Evolutionary conservation across 2,888 invertebrate genomes (phyloP).

Genomic region (Pollenia griseotomentosa): DNA sequence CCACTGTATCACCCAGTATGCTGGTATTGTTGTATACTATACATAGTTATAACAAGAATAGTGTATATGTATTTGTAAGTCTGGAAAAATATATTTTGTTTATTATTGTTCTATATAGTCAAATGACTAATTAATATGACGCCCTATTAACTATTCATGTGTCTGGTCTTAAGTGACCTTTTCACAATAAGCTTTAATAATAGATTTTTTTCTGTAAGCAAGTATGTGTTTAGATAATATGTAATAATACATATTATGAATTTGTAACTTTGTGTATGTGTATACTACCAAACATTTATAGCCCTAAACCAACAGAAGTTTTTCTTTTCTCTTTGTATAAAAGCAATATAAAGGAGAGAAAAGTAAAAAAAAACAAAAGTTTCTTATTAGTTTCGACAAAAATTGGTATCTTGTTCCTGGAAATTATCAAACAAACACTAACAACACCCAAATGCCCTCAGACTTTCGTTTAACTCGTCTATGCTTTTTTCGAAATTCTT

Average conservation of each 20-base stretch:
- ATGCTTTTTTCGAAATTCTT: conserved; percentile 14
- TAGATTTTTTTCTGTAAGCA: conserved; percentile 1
- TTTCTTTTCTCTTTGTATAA: background rate
- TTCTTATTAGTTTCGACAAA: conserved; percentile 38
- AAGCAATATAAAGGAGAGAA: background rate
- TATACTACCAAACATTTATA: background rate
- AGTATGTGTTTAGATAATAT: background rate
- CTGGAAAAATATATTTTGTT: conserved; percentile 8
- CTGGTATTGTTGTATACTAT: no score
- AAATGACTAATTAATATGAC: conserved; percentile 63
- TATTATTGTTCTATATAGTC: background rate
- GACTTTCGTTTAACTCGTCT: conserved; percentile 12
- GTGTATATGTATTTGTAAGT: background rate
- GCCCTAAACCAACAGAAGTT: background rate
- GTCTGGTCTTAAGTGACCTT: conserved; percentile 57
- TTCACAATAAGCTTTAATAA: conserved; percentile 29
- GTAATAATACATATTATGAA: background rate
- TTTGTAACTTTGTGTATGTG: background rate
- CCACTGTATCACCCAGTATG: no score
- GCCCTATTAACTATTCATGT: conserved; percentile 57
- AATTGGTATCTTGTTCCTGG: conserved; percentile 30
- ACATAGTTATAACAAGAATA: no score
- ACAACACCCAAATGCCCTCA: conserved; percentile 34
- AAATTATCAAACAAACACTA: conserved; percentile 52
- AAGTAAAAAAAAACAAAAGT: conserved; percentile 25